phyloP scores from a whole-genome alignment of 2,888 invertebrate species.

The Auanema sp. region DNA sequence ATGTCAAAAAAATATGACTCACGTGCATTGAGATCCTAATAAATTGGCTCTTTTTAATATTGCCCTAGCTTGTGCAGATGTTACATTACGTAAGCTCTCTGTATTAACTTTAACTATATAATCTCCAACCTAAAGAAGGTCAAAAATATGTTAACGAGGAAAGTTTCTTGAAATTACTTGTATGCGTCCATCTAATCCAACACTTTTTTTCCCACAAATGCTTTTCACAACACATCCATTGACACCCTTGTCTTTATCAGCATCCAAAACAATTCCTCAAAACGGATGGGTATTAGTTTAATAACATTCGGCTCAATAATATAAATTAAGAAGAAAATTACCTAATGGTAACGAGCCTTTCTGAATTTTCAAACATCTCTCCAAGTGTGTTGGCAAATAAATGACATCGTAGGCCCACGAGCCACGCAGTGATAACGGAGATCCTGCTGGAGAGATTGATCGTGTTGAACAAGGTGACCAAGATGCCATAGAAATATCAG shows the following conservation, averaged over 20 bases:
- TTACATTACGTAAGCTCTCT: constrained; percentile 70
- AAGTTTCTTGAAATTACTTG: constrained; percentile 59
- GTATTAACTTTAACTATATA: constrained; percentile 71
- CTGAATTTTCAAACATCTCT: constrained; percentile 69
- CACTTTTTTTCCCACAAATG: constrained; percentile 69
- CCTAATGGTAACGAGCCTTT: constrained; percentile 71
- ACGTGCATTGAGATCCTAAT: constrained; percentile 71
- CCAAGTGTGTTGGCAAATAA: constrained; percentile 69
- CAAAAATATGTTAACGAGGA: neutral
- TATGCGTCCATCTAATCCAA: constrained; percentile 71
- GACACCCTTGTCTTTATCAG: constrained; percentile 69
- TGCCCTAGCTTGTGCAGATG: constrained; percentile 71
- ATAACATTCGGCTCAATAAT: neutral
- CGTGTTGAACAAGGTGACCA: constrained; percentile 60
- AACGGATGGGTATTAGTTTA: too few species aligned
- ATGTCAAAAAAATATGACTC: constrained; percentile 22
- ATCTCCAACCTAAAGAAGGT: constrained; percentile 68
- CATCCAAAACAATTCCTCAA: constrained; percentile 71
- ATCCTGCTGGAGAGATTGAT: constrained; percentile 58
- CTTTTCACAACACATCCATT: constrained; percentile 70
- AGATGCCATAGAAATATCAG: constrained; percentile 60
- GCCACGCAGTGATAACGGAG: constrained; percentile 51
- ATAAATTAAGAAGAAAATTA: constrained; percentile 45
- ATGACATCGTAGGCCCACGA: constrained; percentile 63
- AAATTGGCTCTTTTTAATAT: constrained; percentile 71